Percentiles rank a stretch among this genome's conserved stretches.
These are phyloP conservation scores for Chrysemys picta DNA, from an alignment of 2,113 vertebrate species.

Conservation along the genomic window DNA sequence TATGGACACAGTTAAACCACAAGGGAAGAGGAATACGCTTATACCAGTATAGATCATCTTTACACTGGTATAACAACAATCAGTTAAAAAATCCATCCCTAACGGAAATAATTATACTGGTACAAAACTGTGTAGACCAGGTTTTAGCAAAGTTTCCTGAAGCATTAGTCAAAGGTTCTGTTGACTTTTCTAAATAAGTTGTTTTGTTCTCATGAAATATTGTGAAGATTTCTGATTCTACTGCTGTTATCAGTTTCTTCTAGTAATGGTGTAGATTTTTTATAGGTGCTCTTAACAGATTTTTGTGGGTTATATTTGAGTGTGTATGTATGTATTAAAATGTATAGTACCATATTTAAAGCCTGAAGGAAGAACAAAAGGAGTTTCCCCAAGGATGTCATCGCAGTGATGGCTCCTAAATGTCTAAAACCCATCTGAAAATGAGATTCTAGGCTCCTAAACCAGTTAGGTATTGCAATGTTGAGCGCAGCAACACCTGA, in stretches of 20 bases:
- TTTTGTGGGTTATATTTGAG: not conserved
- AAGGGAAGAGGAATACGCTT: not conserved
- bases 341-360: not conserved
- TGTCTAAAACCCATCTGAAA: not conserved
- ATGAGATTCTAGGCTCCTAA: not conserved
- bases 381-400: not conserved
- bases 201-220: not conserved
- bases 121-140: not conserved
- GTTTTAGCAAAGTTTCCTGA: fast-evolving
- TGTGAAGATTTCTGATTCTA: not conserved
- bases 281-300: not conserved
- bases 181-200: not conserved
- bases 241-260: not conserved
- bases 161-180: not conserved
- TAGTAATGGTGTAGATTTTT: not conserved
- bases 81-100: fast-evolving
- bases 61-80: not conserved
- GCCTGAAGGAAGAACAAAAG: not conserved
- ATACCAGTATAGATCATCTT: not conserved
- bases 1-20: not conserved
- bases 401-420: not conserved
- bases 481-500: not conserved
- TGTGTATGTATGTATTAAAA: not conserved
- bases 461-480: not conserved
- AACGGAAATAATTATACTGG: not conserved